Base-by-base conservation (phyloP, 2,888 invertebrate genomes). In the Macropis europaea region DNA sequence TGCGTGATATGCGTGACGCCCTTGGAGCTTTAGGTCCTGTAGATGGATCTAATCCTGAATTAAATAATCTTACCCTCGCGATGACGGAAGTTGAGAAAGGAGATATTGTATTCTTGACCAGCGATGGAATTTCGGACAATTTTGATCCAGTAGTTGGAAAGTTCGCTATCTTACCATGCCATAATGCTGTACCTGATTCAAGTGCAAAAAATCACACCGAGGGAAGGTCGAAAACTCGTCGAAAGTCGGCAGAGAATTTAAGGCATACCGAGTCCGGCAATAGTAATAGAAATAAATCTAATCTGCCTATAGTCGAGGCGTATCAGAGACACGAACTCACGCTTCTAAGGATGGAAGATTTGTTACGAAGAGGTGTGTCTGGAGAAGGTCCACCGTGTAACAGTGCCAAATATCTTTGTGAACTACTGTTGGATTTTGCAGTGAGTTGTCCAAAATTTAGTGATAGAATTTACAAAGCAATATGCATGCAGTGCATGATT, bases 121-220 rank as follows among this genome's bases (percentile, higher is more conserved):
- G 95, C n/a, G 97, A 97, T 86, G 97, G 97, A 5, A 93, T 97
- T 30, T 96, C 96, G 4, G 97, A 97, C 87, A 97, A 97, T 89
- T 96, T 97, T 84, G 97, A 97, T 90, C 97, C 97, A 0, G 97
- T 97, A 28, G 97, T 97, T 62, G 97, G 97, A 26, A 96, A 95
- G 90, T 96, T 97, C 86, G 95, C 96, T 3, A 92, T 93, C 13
- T 89, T 91, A 86, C 89, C 89, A 9, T 85, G 69, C 69, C 83
- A 81, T 47, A 83, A 66, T 50, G 59, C 54, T 53, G 74, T 54
- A 61, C 48, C 71, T 60, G 74, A 77, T 50, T 62, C 82, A 15
- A 74, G 73, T 40, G 66, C 64, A 26, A 82, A 77, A 54, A 77
- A 74, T 22, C 81, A 82, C 34, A 47, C 61, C n/a, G 81, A 82